Evolutionary conservation across 2,888 invertebrate species (phyloP).

Genomic region (Eubasilissa splendida): DNA sequence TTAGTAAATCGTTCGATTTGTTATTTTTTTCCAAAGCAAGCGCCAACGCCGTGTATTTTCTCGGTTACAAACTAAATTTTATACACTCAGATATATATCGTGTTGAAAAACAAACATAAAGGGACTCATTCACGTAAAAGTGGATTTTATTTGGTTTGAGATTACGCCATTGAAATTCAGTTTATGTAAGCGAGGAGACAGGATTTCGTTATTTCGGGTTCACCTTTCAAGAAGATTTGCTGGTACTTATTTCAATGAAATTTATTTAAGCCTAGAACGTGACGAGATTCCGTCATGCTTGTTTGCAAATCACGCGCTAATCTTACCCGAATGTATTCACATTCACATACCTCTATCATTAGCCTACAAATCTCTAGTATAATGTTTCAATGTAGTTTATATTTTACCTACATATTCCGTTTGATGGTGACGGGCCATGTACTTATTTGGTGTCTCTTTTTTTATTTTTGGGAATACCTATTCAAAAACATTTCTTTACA

Average conservation of each 20-base stretch:
- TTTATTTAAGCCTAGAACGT: slow-evolving; percentile 34
- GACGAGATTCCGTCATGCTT: slow-evolving; percentile 13
- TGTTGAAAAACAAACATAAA: slow-evolving; percentile 27
- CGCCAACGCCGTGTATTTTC: no score
- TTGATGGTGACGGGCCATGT: no score
- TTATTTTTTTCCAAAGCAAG: no score
- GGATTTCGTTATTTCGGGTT: slow-evolving; percentile 27
- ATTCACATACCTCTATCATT: neutral
- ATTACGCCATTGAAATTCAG: slow-evolving; percentile 45
- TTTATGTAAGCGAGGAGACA: slow-evolving; percentile 39
- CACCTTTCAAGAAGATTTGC: slow-evolving; percentile 17
- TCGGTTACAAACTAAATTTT: no score
- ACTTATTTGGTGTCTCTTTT: no score
- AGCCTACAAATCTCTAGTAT: no score
- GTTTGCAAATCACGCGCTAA: slow-evolving; percentile 24
- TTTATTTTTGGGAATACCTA: no score
- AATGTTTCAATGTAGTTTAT: no score
- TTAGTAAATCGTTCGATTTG: no score
- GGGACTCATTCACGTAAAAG: slow-evolving; percentile 17
- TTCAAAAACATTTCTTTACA: no score
- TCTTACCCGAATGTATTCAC: neutral
- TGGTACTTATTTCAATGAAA: slow-evolving; percentile 32
- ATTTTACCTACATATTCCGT: no score
- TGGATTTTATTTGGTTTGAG: slow-evolving; percentile 38
- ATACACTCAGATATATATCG: neutral